Base-by-base conservation (phyloP, 2,113 vertebrate species). In the Oreocharis arfaki region DNA sequence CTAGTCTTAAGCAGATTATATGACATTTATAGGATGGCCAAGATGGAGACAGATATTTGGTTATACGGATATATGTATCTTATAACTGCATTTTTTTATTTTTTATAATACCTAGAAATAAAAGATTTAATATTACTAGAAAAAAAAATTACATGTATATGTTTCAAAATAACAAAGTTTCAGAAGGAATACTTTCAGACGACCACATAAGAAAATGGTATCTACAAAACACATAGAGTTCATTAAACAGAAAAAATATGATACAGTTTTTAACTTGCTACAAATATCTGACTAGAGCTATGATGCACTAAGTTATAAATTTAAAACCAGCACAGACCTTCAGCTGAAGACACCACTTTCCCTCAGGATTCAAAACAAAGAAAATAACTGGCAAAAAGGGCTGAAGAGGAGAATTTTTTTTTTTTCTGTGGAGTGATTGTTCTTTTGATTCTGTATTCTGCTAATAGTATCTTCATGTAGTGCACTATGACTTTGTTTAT, bases 401-500 rank as follows among this genome's bases (percentile, higher is more conserved):
- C 17, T 60, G 44, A 95, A 89, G 20, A 13, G 37, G 7, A 75
- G 30, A 42, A 5, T 27, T 49, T 35, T 42, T 61, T 84, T 78
- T 69, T 32, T 53, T 42, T 67, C 70, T 46, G 26, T 23, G 11
- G 33, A 53, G 33, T 70, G 47, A 89, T 33, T 78, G 53, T 46
- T 61, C 32, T 73, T 94, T 87, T 69, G 22, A 22, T 11, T 86
- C 89, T n/a, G 7, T 86, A 50, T 32, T 42, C 37, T 47, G 22
- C 50, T 89, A 91, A 87, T 57, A 85, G n/a, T 73, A 53, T 42
- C 57, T 70, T 83, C 46, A 49, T 13, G 35, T 33, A 46, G 17
- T 52, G 10, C 49, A 89, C 77, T 68, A 53, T 49, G n/a, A 53
- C 27, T 84, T 74, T 73, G 39, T 79, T 89, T 91, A 82, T 90